Evolutionary conservation across 2,797 vertebrate species (phyloP).

Genomic region (Phoebastria nigripes): DNA sequence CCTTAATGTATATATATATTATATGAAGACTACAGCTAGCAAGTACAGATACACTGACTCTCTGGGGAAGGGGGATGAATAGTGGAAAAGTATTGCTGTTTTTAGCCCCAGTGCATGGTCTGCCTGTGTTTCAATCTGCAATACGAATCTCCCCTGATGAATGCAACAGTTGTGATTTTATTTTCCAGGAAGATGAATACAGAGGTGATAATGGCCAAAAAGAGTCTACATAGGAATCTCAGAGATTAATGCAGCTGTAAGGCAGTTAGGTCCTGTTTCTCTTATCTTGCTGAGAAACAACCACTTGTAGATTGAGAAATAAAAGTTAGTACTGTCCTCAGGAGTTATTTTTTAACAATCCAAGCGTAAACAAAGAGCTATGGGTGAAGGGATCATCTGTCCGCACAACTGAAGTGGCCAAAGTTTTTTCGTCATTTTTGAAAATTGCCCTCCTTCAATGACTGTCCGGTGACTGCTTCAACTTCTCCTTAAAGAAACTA

Average conservation of each 20-base stretch:
- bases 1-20: not conserved
- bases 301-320: not conserved
- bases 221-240: not conserved
- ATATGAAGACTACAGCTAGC: not conserved
- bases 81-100: not conserved
- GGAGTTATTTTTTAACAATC: constrained; percentile 70
- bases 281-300: not conserved
- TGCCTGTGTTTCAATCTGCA: not conserved
- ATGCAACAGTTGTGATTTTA: not conserved
- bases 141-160: not conserved
- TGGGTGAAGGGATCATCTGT: constrained; percentile 56
- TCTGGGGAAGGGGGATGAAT: not conserved
- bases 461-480: constrained; percentile 79
- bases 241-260: not conserved
- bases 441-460: constrained; percentile 72
- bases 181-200: not conserved
- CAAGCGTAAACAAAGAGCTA: constrained; percentile 63
- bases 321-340: constrained; percentile 10
- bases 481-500: constrained; percentile 84
- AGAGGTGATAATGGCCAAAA: not conserved
- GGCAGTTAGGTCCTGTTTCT: not conserved
- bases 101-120: not conserved
- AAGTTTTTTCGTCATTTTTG: constrained; percentile 76
- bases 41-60: not conserved
- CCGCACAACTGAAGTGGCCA: constrained; percentile 73